A percentile compares a stretch with the other conserved stretches of the same genome.
Evolutionary conservation across 2,113 vertebrate genomes (phyloP).

Genomic region (Percina caprodes): DNA sequence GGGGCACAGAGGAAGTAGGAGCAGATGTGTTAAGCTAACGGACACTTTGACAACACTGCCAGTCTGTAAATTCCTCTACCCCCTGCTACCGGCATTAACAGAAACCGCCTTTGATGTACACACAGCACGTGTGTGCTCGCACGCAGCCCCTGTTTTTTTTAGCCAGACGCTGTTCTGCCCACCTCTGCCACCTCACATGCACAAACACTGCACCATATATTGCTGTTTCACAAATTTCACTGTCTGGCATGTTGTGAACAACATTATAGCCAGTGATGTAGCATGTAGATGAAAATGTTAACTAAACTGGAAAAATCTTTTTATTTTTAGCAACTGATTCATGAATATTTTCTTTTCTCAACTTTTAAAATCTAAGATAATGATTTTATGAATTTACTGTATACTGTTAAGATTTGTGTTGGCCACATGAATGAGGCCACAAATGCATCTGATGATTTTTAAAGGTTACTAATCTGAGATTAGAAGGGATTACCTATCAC

Average conservation of each 20-base stretch:
- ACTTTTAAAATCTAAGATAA: background rate
- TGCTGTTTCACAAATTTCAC: background rate
- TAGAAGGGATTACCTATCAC: conserved; percentile 34
- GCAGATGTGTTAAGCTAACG: conserved; percentile 77
- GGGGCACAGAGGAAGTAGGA: conserved; percentile 68
- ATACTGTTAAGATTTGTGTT: conserved; percentile 2
- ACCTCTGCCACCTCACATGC: conserved; percentile 17
- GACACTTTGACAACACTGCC: conserved; percentile 73
- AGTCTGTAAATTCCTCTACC: conserved; percentile 58
- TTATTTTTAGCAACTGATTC: background rate
- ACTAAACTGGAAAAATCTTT: background rate
- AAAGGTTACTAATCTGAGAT: conserved; percentile 45
- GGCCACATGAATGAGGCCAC: background rate
- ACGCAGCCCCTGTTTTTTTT: conserved; percentile 21
- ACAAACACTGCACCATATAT: background rate
- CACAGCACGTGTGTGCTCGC: conserved; percentile 29
- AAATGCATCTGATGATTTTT: conserved; percentile 15
- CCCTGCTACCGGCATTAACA: conserved; percentile 43
- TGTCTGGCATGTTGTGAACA: background rate
- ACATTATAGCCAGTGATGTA: background rate
- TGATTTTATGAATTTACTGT: background rate
- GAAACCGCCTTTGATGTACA: conserved; percentile 62
- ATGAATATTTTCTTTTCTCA: background rate
- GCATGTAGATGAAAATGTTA: background rate
- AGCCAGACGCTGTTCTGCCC: conserved; percentile 18